Conservation (phyloP, 2,113 vertebrate genomes). For the Ammodytes dubius region DNA sequence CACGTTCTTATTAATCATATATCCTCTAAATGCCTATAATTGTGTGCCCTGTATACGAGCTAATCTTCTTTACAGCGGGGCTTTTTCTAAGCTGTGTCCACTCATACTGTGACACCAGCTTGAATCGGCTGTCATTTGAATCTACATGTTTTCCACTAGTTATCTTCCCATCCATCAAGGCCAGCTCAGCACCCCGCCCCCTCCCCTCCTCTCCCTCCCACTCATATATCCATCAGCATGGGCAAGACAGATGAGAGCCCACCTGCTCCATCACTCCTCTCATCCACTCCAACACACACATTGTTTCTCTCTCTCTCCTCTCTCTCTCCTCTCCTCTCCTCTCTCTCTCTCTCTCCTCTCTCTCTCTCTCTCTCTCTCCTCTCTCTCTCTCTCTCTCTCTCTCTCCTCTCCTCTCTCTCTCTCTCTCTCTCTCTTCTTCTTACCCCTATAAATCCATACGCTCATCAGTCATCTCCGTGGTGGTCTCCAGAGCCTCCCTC, state of each 20-base stretch:
- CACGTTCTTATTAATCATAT: not conserved
- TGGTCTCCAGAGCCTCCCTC: constrained; percentile 4
- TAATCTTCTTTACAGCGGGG: not conserved
- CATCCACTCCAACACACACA: constrained; percentile 6
- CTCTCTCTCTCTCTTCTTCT: constrained; percentile 10
- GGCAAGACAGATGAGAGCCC: constrained; percentile 55
- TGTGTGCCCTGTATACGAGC: not conserved
- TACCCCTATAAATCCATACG: constrained; percentile 42
- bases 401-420: not conserved
- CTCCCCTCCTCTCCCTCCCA: not conserved
- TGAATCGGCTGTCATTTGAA: constrained; percentile 39
- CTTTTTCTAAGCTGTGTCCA: constrained; percentile 6
- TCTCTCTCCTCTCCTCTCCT: constrained; percentile 13
- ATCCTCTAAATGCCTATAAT: not conserved
- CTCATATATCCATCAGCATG: constrained; percentile 48
- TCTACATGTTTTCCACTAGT: constrained; percentile 58
- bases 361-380: constrained; percentile 24
- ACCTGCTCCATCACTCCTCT: constrained; percentile 54
- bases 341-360: constrained; percentile 12
- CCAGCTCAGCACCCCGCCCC: not conserved
- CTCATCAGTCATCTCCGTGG: constrained; percentile 51
- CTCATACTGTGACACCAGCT: not conserved
- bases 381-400: not conserved
- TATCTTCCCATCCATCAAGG: constrained; percentile 57
- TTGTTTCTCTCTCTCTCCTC: not conserved